Evolutionary conservation across 1,140 invertebrate genomes (phyloP), one percentile per base, ranked within the genome.

Genomic region (Eriosoma lanigerum): DNA sequence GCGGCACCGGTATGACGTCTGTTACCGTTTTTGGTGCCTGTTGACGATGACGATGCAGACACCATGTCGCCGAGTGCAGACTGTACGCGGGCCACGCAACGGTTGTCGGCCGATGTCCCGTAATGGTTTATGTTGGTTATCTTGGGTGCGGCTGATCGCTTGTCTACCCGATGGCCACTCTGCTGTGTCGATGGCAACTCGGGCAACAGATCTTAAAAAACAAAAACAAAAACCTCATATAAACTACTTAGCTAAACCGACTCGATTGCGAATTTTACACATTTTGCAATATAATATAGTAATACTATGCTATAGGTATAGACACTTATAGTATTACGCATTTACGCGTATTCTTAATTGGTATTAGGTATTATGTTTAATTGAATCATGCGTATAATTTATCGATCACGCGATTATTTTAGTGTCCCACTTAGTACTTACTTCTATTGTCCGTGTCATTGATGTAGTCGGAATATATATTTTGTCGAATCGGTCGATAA

Each of bases 81-180:
- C 17, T 78, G 75, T 15, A 78, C 54, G 56, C 54, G 52, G 56
- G 75, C 75, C 54, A 58, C 24, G 38, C 75, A 78, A 17, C 75
- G 56, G 1, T 21, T 12, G 56, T 78, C 75, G 8, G 54, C 73
- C 12, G 56, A 32, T 8, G 21, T 19, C 21, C 3, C 24, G 56
- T n/a, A 72, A 9, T 26, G 68, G 6, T 72, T 72, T 19, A 52
- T 50, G 48, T 72, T 52, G 15, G 48, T 26, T 52, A 72, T 52
- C 26, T 72, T 72, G 0, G 46, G 24, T 24, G 68, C 17, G 24
- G 68, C 9, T 10, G 32, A 38, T 4, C 68, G 24, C 15, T 72
- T 72, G 24, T 38, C 52, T 38, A 78, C 2, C 24, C 32, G 21
- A 10, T 46, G 38, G 56, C n/a, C 72, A 9, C 5, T 76, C 54